Evolutionary conservation across 2,888 invertebrate species (phyloP), one percentile per base, ranked within the genome.

Genomic region (Sycophila texana): DNA sequence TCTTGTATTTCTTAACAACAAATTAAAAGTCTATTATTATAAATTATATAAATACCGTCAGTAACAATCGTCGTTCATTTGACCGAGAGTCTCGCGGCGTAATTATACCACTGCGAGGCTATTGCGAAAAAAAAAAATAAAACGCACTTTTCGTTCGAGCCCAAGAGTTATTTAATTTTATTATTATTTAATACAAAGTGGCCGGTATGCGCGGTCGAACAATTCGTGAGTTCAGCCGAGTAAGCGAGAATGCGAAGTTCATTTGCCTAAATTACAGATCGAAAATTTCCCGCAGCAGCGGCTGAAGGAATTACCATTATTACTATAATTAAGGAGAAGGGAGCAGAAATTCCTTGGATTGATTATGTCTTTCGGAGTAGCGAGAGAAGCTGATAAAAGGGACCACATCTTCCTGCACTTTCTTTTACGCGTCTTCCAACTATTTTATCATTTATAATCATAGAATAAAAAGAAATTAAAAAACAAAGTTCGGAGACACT

Each of bases 181-280:
- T 39, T 63, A 14, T 30, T 39, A 39, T 39, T 39, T 39, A 39
- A 39, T 7, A 39, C 39, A 39, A 39, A 39, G 39, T 39, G 4
- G 39, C 39, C 39, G 5, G 39, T 39, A 7, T 61, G 39, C 65
- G 39, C 16, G 12, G 30, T 7, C 39, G 3, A 7, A 39, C 39
- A 39, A 39, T 39, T 39, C 4, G 39, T 7, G 39, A 39, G 39
- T 7, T 39, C 39, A 39, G 39, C 39, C 39, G n/a, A 22, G 1
- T 7, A 49, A 16, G 53, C 20, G 39, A 22, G 49, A 47, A 60
- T 13, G 67, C 22, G 71, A 79, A 79, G 60, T 67, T 61, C 65
- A 72, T 75, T 67, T 75, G 61, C 66, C 26, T 75, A 58, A 79
- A 79, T 79, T 75, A 72, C 71, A 53, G 74, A 74, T 75, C 79